Evolutionary conservation across 2,888 invertebrate genomes (phyloP).

Genomic region (Lasioglossum calceatum): DNA sequence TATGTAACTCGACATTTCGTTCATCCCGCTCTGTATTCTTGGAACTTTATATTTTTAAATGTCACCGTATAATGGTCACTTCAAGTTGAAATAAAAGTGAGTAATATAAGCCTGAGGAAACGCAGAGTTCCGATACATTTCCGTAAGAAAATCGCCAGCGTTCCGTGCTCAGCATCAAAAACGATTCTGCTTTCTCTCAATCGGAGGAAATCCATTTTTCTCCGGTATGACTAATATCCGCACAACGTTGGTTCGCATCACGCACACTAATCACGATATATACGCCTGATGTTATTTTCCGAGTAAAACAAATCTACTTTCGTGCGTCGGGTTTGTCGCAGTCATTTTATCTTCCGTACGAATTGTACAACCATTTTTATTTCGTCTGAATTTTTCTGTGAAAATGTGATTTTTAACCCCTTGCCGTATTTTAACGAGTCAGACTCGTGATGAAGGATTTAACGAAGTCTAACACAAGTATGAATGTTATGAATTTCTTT

Average conservation of each 20-base stretch:
- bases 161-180: conserved; percentile 4
- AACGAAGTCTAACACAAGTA: too few relatives aligned
- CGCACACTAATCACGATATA: conserved; percentile 4
- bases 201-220: conserved; percentile 22
- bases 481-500: too few relatives aligned
- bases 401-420: too few relatives aligned
- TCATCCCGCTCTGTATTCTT: neutral
- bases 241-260: neutral
- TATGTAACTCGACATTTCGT: neutral
- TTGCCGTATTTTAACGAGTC: too few relatives aligned
- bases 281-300: neutral
- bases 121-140: neutral
- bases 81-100: neutral
- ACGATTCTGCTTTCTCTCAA: conserved; percentile 58
- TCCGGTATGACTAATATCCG: conserved; percentile 45
- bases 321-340: conserved; percentile 8
- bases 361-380: neutral
- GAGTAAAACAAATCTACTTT: conserved; percentile 24
- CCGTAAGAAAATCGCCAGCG: neutral
- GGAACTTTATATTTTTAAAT: neutral
- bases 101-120: neutral
- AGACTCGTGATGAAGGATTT: too few relatives aligned
- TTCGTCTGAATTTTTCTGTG: neutral
- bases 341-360: neutral
- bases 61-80: neutral